Conservation (phyloP, 2,888 invertebrate species). For the Cremastinae sp. region DNA sequence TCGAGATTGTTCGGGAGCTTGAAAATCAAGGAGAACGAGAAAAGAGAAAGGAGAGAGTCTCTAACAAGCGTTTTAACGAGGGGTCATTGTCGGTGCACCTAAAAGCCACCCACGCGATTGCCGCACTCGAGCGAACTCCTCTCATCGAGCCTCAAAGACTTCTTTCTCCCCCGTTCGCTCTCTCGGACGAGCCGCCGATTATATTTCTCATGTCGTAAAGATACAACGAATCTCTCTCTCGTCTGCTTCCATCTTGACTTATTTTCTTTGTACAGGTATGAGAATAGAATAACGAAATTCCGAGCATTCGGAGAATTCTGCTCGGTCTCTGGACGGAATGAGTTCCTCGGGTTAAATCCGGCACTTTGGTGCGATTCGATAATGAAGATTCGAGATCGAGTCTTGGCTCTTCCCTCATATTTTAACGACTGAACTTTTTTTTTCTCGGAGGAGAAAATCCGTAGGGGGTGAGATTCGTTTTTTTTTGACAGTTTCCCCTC, state of each 20-base stretch:
- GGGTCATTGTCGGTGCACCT: slow-evolving; percentile 61
- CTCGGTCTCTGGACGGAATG: too few species aligned
- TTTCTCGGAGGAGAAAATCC: too few species aligned
- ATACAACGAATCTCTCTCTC: background rate
- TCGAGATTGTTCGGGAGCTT: slow-evolving; percentile 50
- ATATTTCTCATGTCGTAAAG: background rate
- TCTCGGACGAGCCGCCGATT: background rate
- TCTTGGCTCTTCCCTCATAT: too few species aligned
- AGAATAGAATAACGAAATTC: too few species aligned
- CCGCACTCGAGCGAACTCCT: slow-evolving; percentile 56
- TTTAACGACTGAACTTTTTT: too few species aligned
- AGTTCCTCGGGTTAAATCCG: too few species aligned
- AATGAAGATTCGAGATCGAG: too few species aligned
- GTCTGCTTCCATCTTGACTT: background rate
- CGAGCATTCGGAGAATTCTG: too few species aligned
- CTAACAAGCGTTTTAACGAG: slow-evolving; percentile 62
- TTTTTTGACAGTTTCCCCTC: background rate
- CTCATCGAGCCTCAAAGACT: slow-evolving; percentile 57
- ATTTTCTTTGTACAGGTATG: too few species aligned
- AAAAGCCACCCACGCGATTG: slow-evolving; percentile 61
- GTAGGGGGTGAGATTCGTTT: too few species aligned
- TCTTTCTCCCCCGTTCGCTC: slow-evolving; percentile 29
- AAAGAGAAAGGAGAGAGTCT: slow-evolving; percentile 35
- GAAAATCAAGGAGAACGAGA: slow-evolving; percentile 57
- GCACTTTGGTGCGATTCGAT: too few species aligned